Conservation (phyloP, 2,797 vertebrate genomes). For the Gadopsis bispinosus region DNA sequence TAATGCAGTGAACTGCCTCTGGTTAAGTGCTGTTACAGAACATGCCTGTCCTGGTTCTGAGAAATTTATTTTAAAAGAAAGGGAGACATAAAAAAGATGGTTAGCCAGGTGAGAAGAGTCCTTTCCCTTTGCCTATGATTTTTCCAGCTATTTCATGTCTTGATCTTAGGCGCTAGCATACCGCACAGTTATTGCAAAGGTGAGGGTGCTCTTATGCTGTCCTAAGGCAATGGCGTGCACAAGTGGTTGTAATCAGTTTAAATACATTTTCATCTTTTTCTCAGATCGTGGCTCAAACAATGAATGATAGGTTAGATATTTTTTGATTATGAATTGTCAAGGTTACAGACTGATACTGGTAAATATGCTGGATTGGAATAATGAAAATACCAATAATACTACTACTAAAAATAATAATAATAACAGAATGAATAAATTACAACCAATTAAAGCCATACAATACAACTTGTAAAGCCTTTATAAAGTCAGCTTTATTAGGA, state of each 20-base stretch:
- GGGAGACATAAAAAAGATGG: background rate
- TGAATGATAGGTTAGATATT: background rate
- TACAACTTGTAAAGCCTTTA: background rate
- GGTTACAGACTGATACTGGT: background rate
- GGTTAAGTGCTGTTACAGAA: background rate
- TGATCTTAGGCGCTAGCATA: background rate
- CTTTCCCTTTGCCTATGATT: background rate
- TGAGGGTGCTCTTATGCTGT: background rate
- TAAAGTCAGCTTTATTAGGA: no score
- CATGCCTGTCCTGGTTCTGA: background rate
- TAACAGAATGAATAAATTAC: background rate
- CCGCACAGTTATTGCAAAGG: background rate
- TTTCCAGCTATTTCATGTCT: no score
- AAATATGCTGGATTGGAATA: background rate
- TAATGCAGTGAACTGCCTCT: background rate
- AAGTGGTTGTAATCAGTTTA: background rate
- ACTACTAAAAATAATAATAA: no score
- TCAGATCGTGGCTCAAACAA: background rate
- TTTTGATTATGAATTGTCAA: background rate
- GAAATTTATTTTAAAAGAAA: background rate
- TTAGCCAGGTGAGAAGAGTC: background rate
- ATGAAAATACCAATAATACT: background rate
- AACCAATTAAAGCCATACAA: background rate
- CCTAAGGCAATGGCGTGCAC: background rate
- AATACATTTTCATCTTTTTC: slow-evolving; percentile 5